Conservation (phyloP, 2,797 vertebrate species). For the Clarias laeviceps region DNA sequence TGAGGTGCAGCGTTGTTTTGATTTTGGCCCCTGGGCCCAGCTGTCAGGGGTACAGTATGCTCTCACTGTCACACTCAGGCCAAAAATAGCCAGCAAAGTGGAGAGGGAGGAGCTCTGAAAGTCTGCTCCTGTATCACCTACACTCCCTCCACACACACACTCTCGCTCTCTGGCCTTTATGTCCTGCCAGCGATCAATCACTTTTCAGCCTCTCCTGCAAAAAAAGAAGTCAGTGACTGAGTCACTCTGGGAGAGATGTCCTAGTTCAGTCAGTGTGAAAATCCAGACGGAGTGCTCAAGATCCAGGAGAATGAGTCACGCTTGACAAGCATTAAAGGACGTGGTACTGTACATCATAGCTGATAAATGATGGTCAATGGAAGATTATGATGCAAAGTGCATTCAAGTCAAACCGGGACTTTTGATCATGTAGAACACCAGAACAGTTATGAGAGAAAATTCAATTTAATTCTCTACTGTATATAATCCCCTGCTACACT, state of each 20-base stretch:
- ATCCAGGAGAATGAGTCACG: slow-evolving; percentile 20
- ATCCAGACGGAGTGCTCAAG: slow-evolving; percentile 11
- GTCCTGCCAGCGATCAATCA: slow-evolving; percentile 39
- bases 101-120: slow-evolving; percentile 47
- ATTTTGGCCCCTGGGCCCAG: slow-evolving; percentile 62
- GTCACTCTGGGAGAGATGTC: slow-evolving; percentile 47
- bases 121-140: slow-evolving; percentile 49
- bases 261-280: slow-evolving; percentile 25
- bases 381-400: not conserved
- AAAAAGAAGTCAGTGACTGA: slow-evolving; percentile 46
- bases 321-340: not conserved
- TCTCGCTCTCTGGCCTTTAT: slow-evolving; percentile 35
- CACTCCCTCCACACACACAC: slow-evolving; percentile 15
- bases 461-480: no score
- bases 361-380: not conserved
- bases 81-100: slow-evolving; percentile 69
- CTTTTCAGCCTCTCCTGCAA: slow-evolving; percentile 41
- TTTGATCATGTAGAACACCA: no score
- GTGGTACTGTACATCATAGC: not conserved
- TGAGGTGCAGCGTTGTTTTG: slow-evolving; percentile 56
- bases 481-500: no score
- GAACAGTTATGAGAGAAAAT: no score
- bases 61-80: slow-evolving; percentile 48
- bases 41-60: slow-evolving; percentile 57
- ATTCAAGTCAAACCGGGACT: no score